Evolutionary conservation across 2,888 invertebrate species (phyloP).

Genomic region (Nasonovia ribisnigri): DNA sequence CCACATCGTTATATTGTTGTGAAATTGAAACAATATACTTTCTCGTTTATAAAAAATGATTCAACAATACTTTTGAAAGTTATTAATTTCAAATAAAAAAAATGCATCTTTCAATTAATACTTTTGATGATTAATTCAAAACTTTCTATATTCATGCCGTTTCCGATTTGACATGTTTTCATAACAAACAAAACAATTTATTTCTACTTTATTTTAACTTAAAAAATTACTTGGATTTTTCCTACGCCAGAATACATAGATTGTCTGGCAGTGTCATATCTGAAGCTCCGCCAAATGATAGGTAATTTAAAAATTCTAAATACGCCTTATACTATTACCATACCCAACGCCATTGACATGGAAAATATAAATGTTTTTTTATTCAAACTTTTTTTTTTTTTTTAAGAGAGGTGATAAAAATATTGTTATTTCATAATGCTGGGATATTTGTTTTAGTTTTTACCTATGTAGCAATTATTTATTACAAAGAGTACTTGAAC

Average conservation of each 20-base stretch:
- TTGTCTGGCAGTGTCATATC: neutral
- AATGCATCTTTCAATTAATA: neutral
- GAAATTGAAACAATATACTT: neutral
- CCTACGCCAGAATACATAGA: neutral
- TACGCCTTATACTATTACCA: neutral
- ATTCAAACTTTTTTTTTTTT: neutral
- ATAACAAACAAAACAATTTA: constrained; percentile 2
- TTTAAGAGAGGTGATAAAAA: neutral
- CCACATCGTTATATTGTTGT: neutral
- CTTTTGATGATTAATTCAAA: neutral
- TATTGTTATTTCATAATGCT: neutral
- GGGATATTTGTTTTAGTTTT: neutral
- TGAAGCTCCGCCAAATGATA: neutral
- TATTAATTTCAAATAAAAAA: neutral
- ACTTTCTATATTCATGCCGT: neutral
- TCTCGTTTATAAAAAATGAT: neutral
- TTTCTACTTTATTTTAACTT: neutral
- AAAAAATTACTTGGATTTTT: neutral
- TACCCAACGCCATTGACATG: neutral
- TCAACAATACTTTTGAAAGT: neutral
- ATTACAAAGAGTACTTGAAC: neutral
- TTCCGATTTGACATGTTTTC: neutral
- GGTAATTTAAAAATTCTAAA: neutral
- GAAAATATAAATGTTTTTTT: neutral
- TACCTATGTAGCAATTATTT: neutral